A percentile compares a stretch with the other conserved stretches of the same genome.
Conservation (phyloP, 2,888 invertebrate species). For the Drosophila fungiperda region DNA sequence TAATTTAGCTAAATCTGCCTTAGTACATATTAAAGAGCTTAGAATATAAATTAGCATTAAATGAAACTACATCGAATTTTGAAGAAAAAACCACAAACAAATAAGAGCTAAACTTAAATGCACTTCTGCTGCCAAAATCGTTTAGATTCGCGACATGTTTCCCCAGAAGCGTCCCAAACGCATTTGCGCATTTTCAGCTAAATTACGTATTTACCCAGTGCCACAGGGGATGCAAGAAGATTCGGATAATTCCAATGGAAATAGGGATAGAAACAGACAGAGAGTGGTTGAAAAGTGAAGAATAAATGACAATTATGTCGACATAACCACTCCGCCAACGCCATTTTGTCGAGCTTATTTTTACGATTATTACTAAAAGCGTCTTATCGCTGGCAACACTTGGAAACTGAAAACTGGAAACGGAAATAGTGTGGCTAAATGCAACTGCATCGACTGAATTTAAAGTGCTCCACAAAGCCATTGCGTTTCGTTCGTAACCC, state of each 20-base stretch:
- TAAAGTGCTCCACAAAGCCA: slow-evolving; percentile 26
- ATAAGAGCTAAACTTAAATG: background rate
- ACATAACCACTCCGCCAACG: slow-evolving; percentile 31
- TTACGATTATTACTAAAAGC: slow-evolving; percentile 47
- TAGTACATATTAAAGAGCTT: background rate
- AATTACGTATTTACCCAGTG: slow-evolving; percentile 23
- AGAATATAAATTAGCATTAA: background rate
- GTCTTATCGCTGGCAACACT: slow-evolving; percentile 33
- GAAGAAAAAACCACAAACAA: background rate
- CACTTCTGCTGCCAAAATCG: slow-evolving; percentile 8
- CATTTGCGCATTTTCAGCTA: slow-evolving; percentile 25
- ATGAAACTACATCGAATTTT: background rate
- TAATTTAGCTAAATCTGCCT: background rate
- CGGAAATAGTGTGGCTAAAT: slow-evolving; percentile 60
- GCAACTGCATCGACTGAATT: slow-evolving; percentile 38
- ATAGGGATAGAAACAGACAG: background rate
- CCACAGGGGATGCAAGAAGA: background rate
- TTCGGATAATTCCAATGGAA: slow-evolving; percentile 16
- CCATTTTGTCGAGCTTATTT: slow-evolving; percentile 56
- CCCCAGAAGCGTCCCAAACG: background rate
- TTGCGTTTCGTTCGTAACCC: background rate
- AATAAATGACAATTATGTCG: slow-evolving; percentile 41
- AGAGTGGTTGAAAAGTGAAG: background rate
- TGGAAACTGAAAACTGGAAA: slow-evolving; percentile 24
- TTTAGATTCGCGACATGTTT: slow-evolving; percentile 27